phyloP scores from a whole-genome alignment of 1,140 invertebrate species.

The Probaryconus sp. region DNA sequence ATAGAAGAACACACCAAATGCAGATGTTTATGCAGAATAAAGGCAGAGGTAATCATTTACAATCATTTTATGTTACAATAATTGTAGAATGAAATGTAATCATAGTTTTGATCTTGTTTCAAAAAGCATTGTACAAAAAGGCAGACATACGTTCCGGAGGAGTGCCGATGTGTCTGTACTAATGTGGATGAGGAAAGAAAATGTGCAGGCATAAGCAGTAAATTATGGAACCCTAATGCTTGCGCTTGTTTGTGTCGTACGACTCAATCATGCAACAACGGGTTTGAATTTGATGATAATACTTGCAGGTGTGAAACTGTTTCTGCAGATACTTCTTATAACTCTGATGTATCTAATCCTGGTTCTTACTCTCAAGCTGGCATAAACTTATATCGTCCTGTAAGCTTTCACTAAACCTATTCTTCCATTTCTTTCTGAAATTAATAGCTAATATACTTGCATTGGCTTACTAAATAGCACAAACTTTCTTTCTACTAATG shows the following conservation, averaged over 20 bases:
- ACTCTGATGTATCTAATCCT: conserved; percentile 6
- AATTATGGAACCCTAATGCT: conserved; percentile 80
- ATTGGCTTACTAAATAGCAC: too few species aligned
- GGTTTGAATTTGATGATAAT: conserved; percentile 80
- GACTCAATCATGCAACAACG: conserved; percentile 79
- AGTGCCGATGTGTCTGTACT: conserved; percentile 77
- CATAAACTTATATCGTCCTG: conserved; percentile 4
- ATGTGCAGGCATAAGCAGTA: conserved; percentile 73
- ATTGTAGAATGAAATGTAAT: background rate
- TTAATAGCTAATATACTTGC: too few species aligned
- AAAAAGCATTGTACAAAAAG: conserved; percentile 73
- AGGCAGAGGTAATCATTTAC: conserved; percentile 74
- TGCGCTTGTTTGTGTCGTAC: conserved; percentile 81
- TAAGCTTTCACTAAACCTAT: conserved; percentile 30
- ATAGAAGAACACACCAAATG: conserved; percentile 81
- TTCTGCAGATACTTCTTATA: conserved; percentile 2
- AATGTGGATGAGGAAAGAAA: conserved; percentile 74
- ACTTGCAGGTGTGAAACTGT: conserved; percentile 79
- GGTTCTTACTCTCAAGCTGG: conserved; percentile 14
- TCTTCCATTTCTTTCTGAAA: too few species aligned
- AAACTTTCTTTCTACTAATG: too few species aligned
- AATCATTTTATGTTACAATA: conserved; percentile 2
- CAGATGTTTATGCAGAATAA: conserved; percentile 80
- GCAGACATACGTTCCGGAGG: conserved; percentile 72
- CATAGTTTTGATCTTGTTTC: too few species aligned